Evolutionary conservation across 2,113 vertebrate species (phyloP).

Genomic region (Centropristis striata): DNA sequence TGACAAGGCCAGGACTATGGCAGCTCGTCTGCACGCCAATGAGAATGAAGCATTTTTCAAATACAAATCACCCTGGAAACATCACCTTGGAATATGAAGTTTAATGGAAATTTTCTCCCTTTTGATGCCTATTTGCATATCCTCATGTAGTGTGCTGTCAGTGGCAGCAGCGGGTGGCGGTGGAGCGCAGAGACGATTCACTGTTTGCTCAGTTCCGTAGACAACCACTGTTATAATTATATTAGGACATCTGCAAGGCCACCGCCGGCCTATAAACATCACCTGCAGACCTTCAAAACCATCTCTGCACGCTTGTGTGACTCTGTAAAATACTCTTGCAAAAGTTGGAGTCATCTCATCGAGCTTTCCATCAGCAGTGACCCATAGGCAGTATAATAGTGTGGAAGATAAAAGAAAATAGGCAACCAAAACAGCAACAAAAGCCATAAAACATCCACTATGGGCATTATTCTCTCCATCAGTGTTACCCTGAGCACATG

Average conservation of each 20-base stretch:
- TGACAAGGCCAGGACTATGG: slow-evolving; percentile 44
- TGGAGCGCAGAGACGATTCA: slow-evolving; percentile 18
- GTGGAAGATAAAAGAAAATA: not conserved
- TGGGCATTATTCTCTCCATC: not conserved
- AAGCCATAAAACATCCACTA: not conserved
- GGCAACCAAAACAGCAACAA: slow-evolving; percentile 11
- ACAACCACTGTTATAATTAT: slow-evolving; percentile 66
- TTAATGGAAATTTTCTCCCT: slow-evolving; percentile 58
- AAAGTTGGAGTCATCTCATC: not conserved
- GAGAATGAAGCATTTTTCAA: slow-evolving; percentile 53
- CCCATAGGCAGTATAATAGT: slow-evolving; percentile 16
- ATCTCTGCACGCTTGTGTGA: slow-evolving; percentile 24
- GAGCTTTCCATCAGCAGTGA: slow-evolving; percentile 18
- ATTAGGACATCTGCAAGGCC: slow-evolving; percentile 65
- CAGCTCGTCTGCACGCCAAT: slow-evolving; percentile 34
- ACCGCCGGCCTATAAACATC: slow-evolving; percentile 54
- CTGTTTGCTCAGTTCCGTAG: slow-evolving; percentile 41
- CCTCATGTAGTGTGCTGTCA: slow-evolving; percentile 61
- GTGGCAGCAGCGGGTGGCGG: slow-evolving; percentile 51
- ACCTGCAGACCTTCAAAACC: slow-evolving; percentile 52
- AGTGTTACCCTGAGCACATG: not conserved
- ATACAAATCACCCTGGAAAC: slow-evolving; percentile 65
- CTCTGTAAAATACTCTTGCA: slow-evolving; percentile 22
- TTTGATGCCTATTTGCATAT: slow-evolving; percentile 71
- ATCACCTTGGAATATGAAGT: slow-evolving; percentile 55